Evolutionary conservation across 2,113 vertebrate genomes (phyloP).

Genomic region (Hyperopisus bebe): DNA sequence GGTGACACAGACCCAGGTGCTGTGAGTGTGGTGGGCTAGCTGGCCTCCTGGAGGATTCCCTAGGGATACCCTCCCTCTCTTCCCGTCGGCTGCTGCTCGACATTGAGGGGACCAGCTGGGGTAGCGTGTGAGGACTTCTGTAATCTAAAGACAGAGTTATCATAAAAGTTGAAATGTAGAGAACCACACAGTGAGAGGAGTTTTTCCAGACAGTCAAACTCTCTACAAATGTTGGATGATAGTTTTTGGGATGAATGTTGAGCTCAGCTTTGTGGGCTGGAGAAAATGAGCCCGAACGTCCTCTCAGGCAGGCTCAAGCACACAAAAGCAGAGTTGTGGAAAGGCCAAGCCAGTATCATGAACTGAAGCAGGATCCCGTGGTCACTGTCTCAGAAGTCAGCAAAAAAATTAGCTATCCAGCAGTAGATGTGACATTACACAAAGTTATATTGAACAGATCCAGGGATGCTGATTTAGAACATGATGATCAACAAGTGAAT

Average conservation of each 20-base stretch:
- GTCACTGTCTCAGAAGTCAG: conserved; percentile 21
- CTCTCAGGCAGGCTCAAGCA: conserved; percentile 44
- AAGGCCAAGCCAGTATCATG: background rate
- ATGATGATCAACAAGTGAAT: conserved; percentile 36
- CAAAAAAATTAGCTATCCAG: conserved; percentile 33
- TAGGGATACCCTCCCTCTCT: conserved; percentile 72
- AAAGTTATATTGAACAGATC: conserved; percentile 36
- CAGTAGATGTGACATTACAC: conserved; percentile 41
- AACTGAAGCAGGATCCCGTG: background rate
- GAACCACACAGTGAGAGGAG: conserved; percentile 43
- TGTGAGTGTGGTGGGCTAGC: conserved; percentile 70
- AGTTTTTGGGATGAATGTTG: conserved; percentile 57
- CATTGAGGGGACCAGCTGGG: conserved; percentile 63
- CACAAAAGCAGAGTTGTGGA: conserved; percentile 25
- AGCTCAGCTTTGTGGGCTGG: conserved; percentile 57
- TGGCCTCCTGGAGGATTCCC: conserved; percentile 59
- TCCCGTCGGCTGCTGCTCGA: conserved; percentile 76
- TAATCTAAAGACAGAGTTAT: conserved; percentile 85
- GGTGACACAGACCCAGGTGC: conserved; percentile 89
- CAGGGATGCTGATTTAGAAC: conserved; percentile 33
- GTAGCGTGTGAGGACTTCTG: conserved; percentile 76
- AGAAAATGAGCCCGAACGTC: conserved; percentile 45
- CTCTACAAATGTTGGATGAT: conserved; percentile 48
- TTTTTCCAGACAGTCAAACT: conserved; percentile 59
- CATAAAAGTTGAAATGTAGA: conserved; percentile 66